Percentiles rank a stretch among this genome's conserved stretches.
These are phyloP conservation scores for Cyphomyrus discorhynchus DNA, from an alignment of 2,113 vertebrate genomes.

Conservation along the genomic window DNA sequence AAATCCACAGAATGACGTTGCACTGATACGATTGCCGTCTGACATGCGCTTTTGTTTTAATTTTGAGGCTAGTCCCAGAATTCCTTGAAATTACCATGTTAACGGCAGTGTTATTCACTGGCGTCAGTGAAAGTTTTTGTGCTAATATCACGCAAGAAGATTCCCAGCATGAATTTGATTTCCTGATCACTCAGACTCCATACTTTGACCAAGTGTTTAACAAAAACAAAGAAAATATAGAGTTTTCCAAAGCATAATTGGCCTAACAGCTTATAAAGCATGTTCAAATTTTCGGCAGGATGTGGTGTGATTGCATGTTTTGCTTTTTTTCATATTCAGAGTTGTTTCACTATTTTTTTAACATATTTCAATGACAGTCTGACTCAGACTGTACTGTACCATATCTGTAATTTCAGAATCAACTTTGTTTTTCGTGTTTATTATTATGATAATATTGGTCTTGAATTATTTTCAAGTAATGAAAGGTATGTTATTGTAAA, in stretches of 20 bases:
- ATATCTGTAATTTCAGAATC: constrained; percentile 29
- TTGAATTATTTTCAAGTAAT: constrained; percentile 34
- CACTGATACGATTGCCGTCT: not conserved
- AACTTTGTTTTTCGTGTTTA: constrained; percentile 15
- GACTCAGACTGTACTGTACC: constrained; percentile 29
- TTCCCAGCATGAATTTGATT: not conserved
- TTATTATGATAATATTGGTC: constrained; percentile 13
- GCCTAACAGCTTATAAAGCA: not conserved
- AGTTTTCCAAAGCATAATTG: not conserved
- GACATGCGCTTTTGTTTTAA: not conserved
- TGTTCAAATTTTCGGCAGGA: not conserved
- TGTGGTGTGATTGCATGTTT: not conserved
- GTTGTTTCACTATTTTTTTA: not conserved
- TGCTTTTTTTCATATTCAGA: not conserved
- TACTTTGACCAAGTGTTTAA: not conserved
- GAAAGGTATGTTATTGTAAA: constrained; percentile 61
- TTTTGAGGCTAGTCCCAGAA: not conserved
- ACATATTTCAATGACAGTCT: constrained; percentile 26
- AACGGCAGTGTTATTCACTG: not conserved
- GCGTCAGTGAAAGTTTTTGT: not conserved
- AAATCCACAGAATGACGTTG: not conserved
- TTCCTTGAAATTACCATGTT: not conserved
- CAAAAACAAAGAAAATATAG: not conserved
- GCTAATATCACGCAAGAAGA: not conserved
- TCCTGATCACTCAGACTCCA: not conserved